These are phyloP conservation scores for Saccostrea cuccullata DNA, from an alignment of 1,140 invertebrate species.

Conservation along the genomic window DNA sequence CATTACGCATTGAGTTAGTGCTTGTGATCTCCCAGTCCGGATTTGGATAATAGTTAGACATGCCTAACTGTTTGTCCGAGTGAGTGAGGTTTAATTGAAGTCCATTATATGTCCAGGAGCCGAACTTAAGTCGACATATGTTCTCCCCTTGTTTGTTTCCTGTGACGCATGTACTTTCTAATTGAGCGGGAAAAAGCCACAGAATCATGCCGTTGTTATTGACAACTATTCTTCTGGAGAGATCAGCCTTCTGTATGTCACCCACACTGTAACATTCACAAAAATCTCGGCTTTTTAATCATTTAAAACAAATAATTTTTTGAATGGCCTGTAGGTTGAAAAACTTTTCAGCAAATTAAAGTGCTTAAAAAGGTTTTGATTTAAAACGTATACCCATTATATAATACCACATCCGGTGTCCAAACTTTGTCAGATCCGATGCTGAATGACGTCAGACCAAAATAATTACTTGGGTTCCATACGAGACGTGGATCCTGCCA, in stretches of 20 bases:
- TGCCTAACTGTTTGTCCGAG: slow-evolving; percentile 20
- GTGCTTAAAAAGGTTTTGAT: too few relatives aligned
- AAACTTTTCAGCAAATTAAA: too few relatives aligned
- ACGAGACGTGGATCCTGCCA: slow-evolving; percentile 14
- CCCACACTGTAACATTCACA: not conserved
- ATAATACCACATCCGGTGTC: slow-evolving; percentile 27
- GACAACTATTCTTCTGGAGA: not conserved
- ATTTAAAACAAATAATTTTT: too few relatives aligned
- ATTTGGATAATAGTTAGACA: slow-evolving; percentile 38
- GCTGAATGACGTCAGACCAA: slow-evolving; percentile 30
- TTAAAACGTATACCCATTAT: slow-evolving; percentile 22
- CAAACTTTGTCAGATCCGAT: not conserved
- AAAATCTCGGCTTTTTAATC: not conserved
- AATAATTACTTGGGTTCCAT: slow-evolving; percentile 12
- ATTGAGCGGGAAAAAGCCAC: slow-evolving; percentile 22
- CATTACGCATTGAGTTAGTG: not conserved
- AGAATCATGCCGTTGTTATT: slow-evolving; percentile 42
- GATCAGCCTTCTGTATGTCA: slow-evolving; percentile 8
- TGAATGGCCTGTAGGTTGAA: too few relatives aligned
- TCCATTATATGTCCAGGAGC: slow-evolving; percentile 40
- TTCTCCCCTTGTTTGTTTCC: not conserved
- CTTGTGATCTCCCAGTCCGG: not conserved
- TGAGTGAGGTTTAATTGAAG: slow-evolving; percentile 41
- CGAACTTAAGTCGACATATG: slow-evolving; percentile 17
- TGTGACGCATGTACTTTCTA: slow-evolving; percentile 24